Conservation (phyloP, 2,888 invertebrate genomes). For the Sphaerophoria taeniata region DNA sequence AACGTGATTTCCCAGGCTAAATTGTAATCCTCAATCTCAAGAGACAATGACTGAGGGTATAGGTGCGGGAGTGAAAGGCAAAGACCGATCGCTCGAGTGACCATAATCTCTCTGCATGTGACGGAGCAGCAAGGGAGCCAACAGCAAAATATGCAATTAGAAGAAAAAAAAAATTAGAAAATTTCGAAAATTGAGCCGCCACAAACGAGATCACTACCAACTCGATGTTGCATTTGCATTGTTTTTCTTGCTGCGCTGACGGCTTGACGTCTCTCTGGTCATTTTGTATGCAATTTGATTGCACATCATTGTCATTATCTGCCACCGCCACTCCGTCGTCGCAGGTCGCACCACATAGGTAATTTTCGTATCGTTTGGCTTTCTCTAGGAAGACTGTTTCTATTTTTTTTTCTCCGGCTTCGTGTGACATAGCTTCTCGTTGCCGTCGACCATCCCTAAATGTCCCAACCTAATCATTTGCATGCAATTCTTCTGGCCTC, state of each 20-base stretch:
- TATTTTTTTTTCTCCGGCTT: conserved; percentile 49
- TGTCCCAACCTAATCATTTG: conserved; percentile 64
- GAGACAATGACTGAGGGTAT: too few relatives aligned
- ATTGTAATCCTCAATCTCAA: conserved; percentile 32
- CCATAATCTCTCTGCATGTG: conserved; percentile 66
- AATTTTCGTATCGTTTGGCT: too few relatives aligned
- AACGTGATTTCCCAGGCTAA: conserved; percentile 74
- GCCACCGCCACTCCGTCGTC: conserved; percentile 6
- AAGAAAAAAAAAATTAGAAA: conserved; percentile 50
- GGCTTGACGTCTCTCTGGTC: conserved; percentile 29
- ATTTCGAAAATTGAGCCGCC: conserved; percentile 60
- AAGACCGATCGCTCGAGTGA: conserved; percentile 65
- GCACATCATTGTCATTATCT: conserved; percentile 51
- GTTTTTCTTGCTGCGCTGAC: conserved; percentile 42
- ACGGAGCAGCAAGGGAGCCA: conserved; percentile 49
- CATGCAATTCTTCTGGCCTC: conserved; percentile 48
- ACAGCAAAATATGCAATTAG: conserved; percentile 68
- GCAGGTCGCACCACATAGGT: too few relatives aligned
- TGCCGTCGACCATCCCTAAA: conserved; percentile 42
- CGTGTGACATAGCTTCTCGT: conserved; percentile 71
- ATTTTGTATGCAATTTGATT: conserved; percentile 65
- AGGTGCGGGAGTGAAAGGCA: too few relatives aligned
- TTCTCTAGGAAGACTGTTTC: conserved; percentile 58
- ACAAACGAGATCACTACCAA: conserved; percentile 67
- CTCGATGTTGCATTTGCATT: conserved; percentile 46